Base-by-base conservation (phyloP, 2,888 invertebrate genomes). In the Oligia fasciuncula region DNA sequence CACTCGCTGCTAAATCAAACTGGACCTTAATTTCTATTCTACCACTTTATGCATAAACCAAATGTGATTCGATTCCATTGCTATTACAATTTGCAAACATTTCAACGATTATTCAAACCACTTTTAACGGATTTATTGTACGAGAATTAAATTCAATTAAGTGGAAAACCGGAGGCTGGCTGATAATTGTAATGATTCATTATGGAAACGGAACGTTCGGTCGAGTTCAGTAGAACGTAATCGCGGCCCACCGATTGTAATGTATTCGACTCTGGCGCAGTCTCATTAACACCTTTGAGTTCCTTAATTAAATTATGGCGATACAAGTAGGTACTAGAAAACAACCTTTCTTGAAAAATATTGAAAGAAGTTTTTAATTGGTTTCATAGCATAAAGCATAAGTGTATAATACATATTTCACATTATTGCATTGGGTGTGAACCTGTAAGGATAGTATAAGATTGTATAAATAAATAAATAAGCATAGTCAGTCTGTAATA, bases 171-270 rank as follows among this genome's bases (percentile, higher is more conserved):
- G 92, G 92, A 92, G 92, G 90, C 90, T 88, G 80, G 46, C 83
- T 89, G 89, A 86, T 91, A 91, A 91, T 92, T 91, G 89, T 84
- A 89, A 90, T 93, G 90, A 92, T 94, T 93, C 90, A 94, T 95
- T 94, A 95, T 95, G 94, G 91, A 96, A 95, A 93, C 95, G 94
- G 94, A 94, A 93, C 92, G 88, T 79, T 79, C 67, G 67, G 76
- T 83, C 77, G 73, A 77, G 82, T 81, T 85, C 86, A 79, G 81
- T 83, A 81, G 87, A 90, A 90, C 92, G 92, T 93, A 92, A 93
- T 91, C 88, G 77, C 90, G 73, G 88, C 91, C 90, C 89, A 92
- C 91, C 72, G 60, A 74, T 67, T 75, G 68, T 73, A 77, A 78
- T 81, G 70, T 86, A 80, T 80, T 79, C 40, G 65, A 46, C 35